Evolutionary conservation across 1,140 invertebrate genomes (phyloP).

Genomic region (Luehdorfia chinensis): DNA sequence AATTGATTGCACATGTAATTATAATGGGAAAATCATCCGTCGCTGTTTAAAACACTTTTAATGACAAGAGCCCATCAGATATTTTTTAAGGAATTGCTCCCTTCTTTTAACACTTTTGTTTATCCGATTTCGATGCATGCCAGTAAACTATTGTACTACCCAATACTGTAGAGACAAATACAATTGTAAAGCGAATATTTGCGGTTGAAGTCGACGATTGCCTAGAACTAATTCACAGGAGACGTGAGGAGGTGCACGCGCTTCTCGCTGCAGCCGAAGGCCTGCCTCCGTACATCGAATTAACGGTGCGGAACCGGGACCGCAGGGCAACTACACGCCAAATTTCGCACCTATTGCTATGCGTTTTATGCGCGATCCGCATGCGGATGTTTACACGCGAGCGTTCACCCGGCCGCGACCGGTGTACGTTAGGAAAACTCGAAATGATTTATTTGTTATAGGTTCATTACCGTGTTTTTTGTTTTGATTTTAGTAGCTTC

Average conservation of each 20-base stretch:
- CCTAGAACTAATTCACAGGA: slow-evolving; percentile 5
- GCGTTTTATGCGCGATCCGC: slow-evolving; percentile 27
- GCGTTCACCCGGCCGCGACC: slow-evolving; percentile 26
- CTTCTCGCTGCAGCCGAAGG: slow-evolving; percentile 25
- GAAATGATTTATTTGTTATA: not conserved
- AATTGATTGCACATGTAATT: too few species aligned
- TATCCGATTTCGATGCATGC: too few species aligned
- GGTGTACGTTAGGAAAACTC: not conserved
- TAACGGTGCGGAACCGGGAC: slow-evolving; percentile 54
- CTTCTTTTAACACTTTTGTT: too few species aligned
- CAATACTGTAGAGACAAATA: too few species aligned
- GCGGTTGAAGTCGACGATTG: not conserved
- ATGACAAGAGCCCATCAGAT: too few species aligned
- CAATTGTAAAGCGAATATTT: too few species aligned
- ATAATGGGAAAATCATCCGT: too few species aligned
- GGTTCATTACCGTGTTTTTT: too few species aligned
- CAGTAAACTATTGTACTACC: too few species aligned
- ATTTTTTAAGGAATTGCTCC: too few species aligned
- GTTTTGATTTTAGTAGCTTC: too few species aligned
- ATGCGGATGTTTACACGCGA: slow-evolving; percentile 29
- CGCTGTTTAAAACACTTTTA: too few species aligned
- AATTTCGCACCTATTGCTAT: slow-evolving; percentile 50
- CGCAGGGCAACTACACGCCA: slow-evolving; percentile 37
- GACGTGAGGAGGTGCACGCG: not conserved
- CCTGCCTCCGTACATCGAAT: slow-evolving; percentile 61